These are phyloP conservation scores for Serrognathus titanus DNA, from an alignment of 2,888 invertebrate species.

Conservation along the genomic window DNA sequence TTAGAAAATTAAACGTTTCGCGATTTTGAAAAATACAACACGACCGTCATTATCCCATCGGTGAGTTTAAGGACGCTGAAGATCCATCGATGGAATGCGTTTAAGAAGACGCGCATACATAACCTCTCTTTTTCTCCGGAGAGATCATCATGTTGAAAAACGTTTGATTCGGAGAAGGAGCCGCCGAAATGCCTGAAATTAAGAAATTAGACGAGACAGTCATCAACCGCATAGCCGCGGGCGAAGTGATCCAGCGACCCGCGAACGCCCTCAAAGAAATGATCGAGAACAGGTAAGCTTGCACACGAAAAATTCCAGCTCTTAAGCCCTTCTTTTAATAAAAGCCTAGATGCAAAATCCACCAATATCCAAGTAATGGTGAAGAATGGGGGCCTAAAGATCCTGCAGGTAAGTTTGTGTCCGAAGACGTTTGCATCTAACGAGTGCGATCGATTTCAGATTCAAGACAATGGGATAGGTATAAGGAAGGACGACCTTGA, in stretches of 20 bases:
- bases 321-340: conserved; percentile 28
- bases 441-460: conserved; percentile 53
- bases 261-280: conserved; percentile 97
- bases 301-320: background rate
- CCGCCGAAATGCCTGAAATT: conserved; percentile 50
- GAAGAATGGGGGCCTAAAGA: conserved; percentile 89
- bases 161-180: too few relatives aligned
- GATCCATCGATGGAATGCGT: too few relatives aligned
- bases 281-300: conserved; percentile 84
- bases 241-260: conserved; percentile 96
- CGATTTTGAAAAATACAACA: too few relatives aligned
- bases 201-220: conserved; percentile 82
- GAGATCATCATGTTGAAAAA: too few relatives aligned
- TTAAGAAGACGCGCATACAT: too few relatives aligned
- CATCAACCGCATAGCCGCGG: conserved; percentile 96
- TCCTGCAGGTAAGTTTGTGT: conserved; percentile 73
- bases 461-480: conserved; percentile 88
- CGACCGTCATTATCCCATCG: too few relatives aligned
- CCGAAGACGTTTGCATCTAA: too few relatives aligned
- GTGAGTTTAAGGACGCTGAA: too few relatives aligned
- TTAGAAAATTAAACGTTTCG: too few relatives aligned
- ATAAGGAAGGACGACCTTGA: conserved; percentile 85
- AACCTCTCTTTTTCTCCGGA: too few relatives aligned
- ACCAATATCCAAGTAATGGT: conserved; percentile 84
- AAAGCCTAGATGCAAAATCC: conserved; percentile 90